phyloP scores from a whole-genome alignment of 2,113 vertebrate genomes.

The Python bivittatus region DNA sequence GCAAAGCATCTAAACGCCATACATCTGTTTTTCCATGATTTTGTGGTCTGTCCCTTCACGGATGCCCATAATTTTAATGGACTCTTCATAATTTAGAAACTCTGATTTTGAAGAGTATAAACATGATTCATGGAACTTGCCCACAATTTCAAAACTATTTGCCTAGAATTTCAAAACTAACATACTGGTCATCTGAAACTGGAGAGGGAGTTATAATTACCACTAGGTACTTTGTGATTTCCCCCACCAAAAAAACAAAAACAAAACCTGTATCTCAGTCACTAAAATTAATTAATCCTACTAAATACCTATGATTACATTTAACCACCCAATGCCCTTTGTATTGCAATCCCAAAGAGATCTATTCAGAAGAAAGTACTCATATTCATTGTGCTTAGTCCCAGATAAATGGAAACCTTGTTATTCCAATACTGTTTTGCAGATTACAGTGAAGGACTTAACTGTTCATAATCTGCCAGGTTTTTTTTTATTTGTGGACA shows the following conservation, averaged over 20 bases:
- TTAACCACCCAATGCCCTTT: not conserved
- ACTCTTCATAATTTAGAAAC: not conserved
- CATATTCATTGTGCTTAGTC: not conserved
- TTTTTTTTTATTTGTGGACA: not conserved
- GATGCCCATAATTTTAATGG: not conserved
- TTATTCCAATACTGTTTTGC: not conserved
- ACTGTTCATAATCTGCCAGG: not conserved
- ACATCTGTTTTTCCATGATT: not conserved
- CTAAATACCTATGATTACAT: not conserved
- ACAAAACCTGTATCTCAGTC: not conserved
- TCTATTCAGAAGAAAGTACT: not conserved
- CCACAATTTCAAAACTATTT: not conserved
- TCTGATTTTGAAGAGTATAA: not conserved
- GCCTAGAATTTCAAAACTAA: not conserved
- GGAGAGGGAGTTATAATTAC: not conserved
- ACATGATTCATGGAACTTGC: not conserved
- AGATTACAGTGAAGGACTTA: not conserved
- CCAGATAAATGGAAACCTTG: not conserved
- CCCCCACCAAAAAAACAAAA: not conserved
- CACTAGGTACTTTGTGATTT: not conserved
- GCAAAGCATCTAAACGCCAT: not conserved
- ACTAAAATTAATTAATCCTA: not conserved
- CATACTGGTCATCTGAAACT: not conserved
- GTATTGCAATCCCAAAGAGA: not conserved
- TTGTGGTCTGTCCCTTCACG: not conserved